phyloP scores from a whole-genome alignment of 2,797 vertebrate genomes.

The Syndactyla subalaris region DNA sequence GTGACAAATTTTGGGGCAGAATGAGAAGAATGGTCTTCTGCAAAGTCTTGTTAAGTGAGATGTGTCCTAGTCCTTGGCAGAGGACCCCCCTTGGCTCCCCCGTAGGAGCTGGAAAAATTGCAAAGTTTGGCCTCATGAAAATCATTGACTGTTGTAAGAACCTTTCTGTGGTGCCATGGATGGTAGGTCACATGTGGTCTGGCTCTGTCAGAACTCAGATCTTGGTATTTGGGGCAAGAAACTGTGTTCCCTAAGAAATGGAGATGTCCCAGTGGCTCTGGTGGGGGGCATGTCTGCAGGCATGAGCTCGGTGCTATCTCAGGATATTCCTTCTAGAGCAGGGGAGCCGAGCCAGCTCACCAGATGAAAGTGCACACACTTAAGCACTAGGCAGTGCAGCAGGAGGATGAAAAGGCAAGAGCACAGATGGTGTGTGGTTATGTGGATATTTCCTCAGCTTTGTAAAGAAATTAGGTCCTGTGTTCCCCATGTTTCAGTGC shows the following conservation, averaged over 20 bases:
- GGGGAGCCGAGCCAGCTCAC: not conserved
- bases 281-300: not conserved
- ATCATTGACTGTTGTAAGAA: not conserved
- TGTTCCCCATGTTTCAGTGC: not conserved
- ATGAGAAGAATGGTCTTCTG: not conserved
- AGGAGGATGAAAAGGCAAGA: not conserved
- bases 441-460: not conserved
- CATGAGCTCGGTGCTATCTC: rapidly evolving
- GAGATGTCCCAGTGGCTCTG: not conserved
- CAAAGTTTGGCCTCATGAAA: not conserved
- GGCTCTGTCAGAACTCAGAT: not conserved
- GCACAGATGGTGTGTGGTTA: not conserved
- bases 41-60: not conserved
- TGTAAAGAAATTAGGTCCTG: not conserved
- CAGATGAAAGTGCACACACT: not conserved
- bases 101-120: not conserved
- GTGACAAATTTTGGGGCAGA: not conserved
- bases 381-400: not conserved
- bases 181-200: not conserved
- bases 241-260: not conserved
- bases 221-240: not conserved
- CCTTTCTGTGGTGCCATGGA: not conserved
- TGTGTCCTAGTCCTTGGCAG: not conserved
- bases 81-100: rapidly evolving
- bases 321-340: not conserved